Evolutionary conservation across 2,888 invertebrate species (phyloP).

Genomic region (Latrodectus hesperus): DNA sequence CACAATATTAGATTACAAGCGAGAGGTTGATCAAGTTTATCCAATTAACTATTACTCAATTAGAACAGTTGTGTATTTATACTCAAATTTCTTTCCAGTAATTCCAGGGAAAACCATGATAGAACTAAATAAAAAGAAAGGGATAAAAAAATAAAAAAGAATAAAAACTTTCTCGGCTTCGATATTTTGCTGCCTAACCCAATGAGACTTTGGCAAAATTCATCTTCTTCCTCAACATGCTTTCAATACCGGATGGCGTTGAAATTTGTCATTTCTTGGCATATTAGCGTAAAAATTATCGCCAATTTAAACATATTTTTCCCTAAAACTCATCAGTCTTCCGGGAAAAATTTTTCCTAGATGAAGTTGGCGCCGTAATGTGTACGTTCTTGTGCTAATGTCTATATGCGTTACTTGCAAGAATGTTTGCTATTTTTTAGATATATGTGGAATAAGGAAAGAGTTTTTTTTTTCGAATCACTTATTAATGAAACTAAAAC

Average conservation of each 20-base stretch:
- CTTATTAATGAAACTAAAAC: no score
- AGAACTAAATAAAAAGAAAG: constrained; percentile 51
- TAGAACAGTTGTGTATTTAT: constrained; percentile 9
- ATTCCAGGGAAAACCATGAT: background rate
- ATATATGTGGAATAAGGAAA: no score
- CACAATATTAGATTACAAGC: constrained; percentile 55
- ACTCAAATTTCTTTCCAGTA: background rate
- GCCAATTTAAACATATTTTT: constrained; percentile 57
- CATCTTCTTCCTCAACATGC: constrained; percentile 48
- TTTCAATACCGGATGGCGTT: constrained; percentile 47
- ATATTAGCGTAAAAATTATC: constrained; percentile 61
- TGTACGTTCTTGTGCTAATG: background rate
- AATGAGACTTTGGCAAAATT: constrained; percentile 46
- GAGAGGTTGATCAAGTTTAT: constrained; percentile 21
- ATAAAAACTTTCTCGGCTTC: constrained; percentile 21
- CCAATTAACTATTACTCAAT: constrained; percentile 50
- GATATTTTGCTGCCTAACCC: background rate
- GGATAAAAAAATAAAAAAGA: background rate
- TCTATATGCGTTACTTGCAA: no score
- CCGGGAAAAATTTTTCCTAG: background rate
- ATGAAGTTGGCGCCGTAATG: constrained; percentile 11
- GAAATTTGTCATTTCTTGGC: constrained; percentile 53
- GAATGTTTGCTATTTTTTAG: no score
- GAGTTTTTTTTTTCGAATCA: no score
- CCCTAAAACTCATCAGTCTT: background rate